A percentile compares a stretch with the other conserved stretches of the same genome.
These are phyloP conservation scores for Leptopilina syphax DNA, from an alignment of 2,888 invertebrate species.

Conservation along the genomic window DNA sequence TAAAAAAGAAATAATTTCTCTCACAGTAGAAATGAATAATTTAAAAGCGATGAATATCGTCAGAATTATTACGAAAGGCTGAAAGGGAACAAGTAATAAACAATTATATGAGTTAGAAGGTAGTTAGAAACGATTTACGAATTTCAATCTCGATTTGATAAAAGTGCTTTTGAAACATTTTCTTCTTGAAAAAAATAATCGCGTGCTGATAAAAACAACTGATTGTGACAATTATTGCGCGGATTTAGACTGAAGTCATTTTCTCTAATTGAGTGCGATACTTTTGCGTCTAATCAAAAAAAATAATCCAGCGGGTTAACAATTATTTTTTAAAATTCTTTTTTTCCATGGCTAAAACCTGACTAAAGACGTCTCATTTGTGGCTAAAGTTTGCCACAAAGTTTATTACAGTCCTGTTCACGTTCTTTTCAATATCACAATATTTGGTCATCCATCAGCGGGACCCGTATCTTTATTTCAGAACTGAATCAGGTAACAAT, in stretches of 20 bases:
- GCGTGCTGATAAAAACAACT: constrained; percentile 22
- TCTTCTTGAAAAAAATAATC: constrained; percentile 1
- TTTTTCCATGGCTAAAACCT: too few species aligned
- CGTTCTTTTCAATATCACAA: too few species aligned
- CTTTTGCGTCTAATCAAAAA: not conserved
- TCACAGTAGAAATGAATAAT: too few species aligned
- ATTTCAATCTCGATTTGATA: constrained; percentile 19
- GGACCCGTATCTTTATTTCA: too few species aligned
- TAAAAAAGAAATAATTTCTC: too few species aligned
- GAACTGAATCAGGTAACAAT: too few species aligned
- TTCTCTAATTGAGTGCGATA: not conserved
- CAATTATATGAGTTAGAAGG: constrained; percentile 4
- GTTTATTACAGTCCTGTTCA: too few species aligned
- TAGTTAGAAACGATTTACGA: not conserved
- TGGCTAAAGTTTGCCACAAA: too few species aligned
- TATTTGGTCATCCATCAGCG: too few species aligned
- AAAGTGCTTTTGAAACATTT: not conserved
- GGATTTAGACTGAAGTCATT: constrained; percentile 1
- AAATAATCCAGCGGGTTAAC: too few species aligned
- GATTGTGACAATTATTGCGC: not conserved
- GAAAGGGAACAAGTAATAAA: constrained; percentile 3
- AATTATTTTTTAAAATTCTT: too few species aligned
- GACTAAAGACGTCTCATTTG: too few species aligned
- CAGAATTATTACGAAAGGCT: not conserved
- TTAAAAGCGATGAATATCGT: not conserved